Base-by-base conservation (phyloP, 2,113 vertebrate species). In the Bombycilla garrulus region DNA sequence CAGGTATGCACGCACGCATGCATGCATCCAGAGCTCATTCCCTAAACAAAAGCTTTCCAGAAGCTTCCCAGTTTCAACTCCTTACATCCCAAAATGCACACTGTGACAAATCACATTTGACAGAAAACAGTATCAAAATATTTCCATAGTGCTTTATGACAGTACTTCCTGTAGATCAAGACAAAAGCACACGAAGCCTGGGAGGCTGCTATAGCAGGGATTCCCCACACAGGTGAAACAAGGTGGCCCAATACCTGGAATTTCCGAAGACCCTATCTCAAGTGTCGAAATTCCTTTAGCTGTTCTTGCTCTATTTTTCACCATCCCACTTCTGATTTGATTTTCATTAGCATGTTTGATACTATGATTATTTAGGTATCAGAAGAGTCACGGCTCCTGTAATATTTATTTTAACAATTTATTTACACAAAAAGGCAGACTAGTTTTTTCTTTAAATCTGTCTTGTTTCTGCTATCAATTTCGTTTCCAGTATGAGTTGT, bases 21-120 rank as follows among this genome's bases (percentile, higher is more conserved):
- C 11, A 6, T 0, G 7, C 5, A 4, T 4, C n/a, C 2, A 35
- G 0, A 12, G 45, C 17, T 21, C 23, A 40, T 45, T 45, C 17
- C 20, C 21, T 26, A 10, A 29, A 56, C 5, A 28, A 10, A 53
- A 17, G 20, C 24, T 16, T 69, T 60, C 35, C 60, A 38, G 22
- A n/a, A n/a, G n/a, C n/a, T n/a, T n/a, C 69, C 26, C 42, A 24
- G 17, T 62, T 76, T 62, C 65, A 44, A 28, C 38, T 92, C 44
- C 53, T 71, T 54, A 48, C 20, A 38, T 48, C 23, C 58, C 1
- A 2, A 85, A 51, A 25, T 3, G 33, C 3, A 20, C 35, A 28
- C 3, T n/a, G 20, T 20, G 29, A 51, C 42, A 73, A 50, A 35
- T 50, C 29, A 53, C 0, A 1, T 24, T 23, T 48, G 33, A 67